A percentile compares a stretch with the other conserved stretches of the same genome.
Evolutionary conservation across 2,797 vertebrate species (phyloP).

Genomic region (Sus cebifrons): DNA sequence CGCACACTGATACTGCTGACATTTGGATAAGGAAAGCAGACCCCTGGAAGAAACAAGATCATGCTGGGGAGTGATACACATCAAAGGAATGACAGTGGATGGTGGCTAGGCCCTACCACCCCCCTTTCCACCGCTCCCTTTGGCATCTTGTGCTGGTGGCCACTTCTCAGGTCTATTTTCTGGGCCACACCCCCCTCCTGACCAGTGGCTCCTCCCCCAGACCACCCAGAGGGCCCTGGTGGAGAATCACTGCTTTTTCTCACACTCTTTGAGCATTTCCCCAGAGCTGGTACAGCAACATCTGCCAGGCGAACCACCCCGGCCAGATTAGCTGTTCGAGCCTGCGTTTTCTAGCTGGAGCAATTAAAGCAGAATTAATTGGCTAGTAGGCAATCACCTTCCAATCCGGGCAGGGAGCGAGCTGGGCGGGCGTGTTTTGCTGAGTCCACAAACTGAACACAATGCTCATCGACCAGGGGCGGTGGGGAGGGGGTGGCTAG

Average conservation of each 20-base stretch:
- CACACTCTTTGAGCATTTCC: constrained; percentile 47
- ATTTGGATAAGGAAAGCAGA: background rate
- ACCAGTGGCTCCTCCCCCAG: background rate
- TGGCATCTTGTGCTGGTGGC: background rate
- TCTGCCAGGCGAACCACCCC: background rate
- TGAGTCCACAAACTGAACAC: constrained; percentile 71
- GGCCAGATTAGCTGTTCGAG: constrained; percentile 69
- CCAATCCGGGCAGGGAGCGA: background rate
- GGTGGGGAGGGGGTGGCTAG: background rate
- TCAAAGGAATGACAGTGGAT: too few species aligned
- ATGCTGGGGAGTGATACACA: fast-evolving
- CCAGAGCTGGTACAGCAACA: background rate
- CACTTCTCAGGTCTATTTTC: background rate
- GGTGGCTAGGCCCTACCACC: fast-evolving
- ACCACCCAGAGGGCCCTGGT: background rate
- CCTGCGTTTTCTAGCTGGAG: constrained; percentile 54
- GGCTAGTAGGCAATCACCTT: constrained; percentile 62
- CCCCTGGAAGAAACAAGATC: background rate
- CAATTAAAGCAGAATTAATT: constrained; percentile 88
- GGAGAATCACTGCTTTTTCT: background rate
- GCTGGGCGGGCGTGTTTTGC: constrained; percentile 64
- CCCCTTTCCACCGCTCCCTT: background rate
- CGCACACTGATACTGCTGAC: background rate
- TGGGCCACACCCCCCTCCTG: background rate
- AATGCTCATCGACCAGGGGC: background rate